Evolutionary conservation across 2,888 invertebrate genomes (phyloP).

Genomic region (Lymantria monacha): DNA sequence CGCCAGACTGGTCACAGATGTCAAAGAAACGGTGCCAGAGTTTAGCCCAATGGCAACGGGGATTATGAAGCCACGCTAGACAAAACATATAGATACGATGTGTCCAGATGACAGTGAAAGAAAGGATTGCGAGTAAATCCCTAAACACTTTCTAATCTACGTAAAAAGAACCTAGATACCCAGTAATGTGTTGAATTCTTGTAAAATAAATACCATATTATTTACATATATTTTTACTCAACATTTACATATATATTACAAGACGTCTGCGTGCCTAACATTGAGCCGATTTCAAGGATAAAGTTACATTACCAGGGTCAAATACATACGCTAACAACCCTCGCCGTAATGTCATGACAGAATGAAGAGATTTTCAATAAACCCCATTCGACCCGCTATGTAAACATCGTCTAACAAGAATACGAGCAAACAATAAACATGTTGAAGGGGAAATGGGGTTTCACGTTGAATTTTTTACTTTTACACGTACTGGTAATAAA

Average conservation of each 20-base stretch:
- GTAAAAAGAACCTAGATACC: not conserved
- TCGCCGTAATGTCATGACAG: not conserved
- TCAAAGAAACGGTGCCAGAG: too few species aligned
- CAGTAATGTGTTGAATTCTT: not conserved
- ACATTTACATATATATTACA: not conserved
- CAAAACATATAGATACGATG: too few species aligned
- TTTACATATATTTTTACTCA: not conserved
- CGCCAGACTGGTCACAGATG: too few species aligned
- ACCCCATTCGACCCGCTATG: not conserved
- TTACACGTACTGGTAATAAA: too few species aligned
- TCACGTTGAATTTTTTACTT: too few species aligned
- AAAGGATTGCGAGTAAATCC: too few species aligned
- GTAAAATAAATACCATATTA: not conserved
- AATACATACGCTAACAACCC: not conserved
- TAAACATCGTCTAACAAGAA: not conserved
- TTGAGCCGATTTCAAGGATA: not conserved
- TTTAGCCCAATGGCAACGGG: too few species aligned
- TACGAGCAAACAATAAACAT: too few species aligned
- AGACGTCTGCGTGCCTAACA: not conserved
- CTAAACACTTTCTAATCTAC: not conserved
- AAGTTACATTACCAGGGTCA: not conserved
- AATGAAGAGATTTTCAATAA: not conserved
- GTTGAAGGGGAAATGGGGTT: too few species aligned
- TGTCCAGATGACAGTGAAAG: too few species aligned
- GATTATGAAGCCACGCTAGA: too few species aligned